Conservation (phyloP, 64 coral and sea anemone species). For the Cladopsammia gracilis region DNA sequence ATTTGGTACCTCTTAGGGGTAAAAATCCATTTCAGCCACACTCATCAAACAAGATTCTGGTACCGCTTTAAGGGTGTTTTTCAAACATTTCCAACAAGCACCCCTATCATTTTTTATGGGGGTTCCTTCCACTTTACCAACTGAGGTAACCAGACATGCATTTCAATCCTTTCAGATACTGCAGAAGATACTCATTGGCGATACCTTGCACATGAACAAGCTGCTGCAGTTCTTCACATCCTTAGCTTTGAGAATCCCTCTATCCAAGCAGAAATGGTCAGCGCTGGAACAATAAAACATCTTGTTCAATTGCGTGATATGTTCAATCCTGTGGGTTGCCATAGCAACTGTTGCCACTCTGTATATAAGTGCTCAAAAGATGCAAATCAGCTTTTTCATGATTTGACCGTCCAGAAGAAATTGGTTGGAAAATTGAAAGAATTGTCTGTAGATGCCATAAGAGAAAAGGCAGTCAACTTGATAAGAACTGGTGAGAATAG, state of each 20-base stretch:
- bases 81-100: no score
- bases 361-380: not conserved
- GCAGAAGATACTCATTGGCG: slow-evolving; percentile 8
- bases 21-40: no score
- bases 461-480: slow-evolving; percentile 21
- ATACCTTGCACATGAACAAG: slow-evolving; percentile 44
- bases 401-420: slow-evolving; percentile 53
- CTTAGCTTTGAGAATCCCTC: slow-evolving; percentile 39
- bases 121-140: no score
- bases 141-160: no score
- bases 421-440: slow-evolving; percentile 65
- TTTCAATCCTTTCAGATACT: not conserved
- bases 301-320: slow-evolving; percentile 66
- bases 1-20: no score
- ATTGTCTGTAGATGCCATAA: not conserved
- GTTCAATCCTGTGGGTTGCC: slow-evolving; percentile 37
- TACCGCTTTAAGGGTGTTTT: no score
- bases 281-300: slow-evolving; percentile 43
- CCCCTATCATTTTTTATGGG: no score
- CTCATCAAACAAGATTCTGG: no score
- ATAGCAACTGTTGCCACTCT: slow-evolving; percentile 67
- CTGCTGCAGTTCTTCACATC: slow-evolving; percentile 45
- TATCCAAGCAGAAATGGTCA: slow-evolving; percentile 63
- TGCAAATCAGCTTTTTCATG: slow-evolving; percentile 44
- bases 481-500: slow-evolving; percentile 21